Evolutionary conservation across 2,888 invertebrate genomes (phyloP).

Genomic region (Gortyna flavago): DNA sequence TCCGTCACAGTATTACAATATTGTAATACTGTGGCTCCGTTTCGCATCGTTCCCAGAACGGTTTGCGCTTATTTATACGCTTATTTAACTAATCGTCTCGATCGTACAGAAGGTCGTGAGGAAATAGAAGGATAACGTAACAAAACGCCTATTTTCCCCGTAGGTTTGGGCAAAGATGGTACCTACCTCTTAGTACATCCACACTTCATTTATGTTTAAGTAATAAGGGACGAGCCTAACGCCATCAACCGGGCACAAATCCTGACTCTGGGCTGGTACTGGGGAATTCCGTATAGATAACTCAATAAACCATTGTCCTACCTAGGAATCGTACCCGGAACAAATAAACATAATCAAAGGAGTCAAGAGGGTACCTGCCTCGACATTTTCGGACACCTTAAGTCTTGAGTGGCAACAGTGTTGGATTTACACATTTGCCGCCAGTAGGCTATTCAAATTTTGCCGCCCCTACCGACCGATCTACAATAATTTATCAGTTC

Average conservation of each 20-base stretch:
- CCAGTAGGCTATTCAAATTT: no score
- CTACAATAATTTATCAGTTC: no score
- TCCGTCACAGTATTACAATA: no score
- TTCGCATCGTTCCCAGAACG: background rate
- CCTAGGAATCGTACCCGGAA: background rate
- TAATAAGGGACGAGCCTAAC: background rate
- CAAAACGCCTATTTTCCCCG: background rate
- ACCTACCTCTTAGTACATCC: no score
- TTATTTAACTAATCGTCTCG: conserved; percentile 16
- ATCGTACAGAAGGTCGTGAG: background rate
- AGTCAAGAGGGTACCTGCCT: no score
- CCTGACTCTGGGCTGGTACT: background rate
- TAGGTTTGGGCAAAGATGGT: background rate
- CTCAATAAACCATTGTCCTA: background rate
- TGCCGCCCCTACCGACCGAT: no score
- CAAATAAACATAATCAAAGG: background rate
- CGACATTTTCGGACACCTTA: no score
- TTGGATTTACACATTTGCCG: no score
- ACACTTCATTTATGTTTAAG: background rate
- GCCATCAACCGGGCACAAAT: background rate
- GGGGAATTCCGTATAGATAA: background rate
- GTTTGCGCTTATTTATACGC: background rate
- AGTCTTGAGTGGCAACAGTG: no score
- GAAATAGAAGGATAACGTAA: background rate
- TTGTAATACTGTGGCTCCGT: no score